Percentiles rank a stretch among this genome's conserved stretches.
Evolutionary conservation across 2,888 invertebrate species (phyloP).

Genomic region (Yponomeuta sedellus): DNA sequence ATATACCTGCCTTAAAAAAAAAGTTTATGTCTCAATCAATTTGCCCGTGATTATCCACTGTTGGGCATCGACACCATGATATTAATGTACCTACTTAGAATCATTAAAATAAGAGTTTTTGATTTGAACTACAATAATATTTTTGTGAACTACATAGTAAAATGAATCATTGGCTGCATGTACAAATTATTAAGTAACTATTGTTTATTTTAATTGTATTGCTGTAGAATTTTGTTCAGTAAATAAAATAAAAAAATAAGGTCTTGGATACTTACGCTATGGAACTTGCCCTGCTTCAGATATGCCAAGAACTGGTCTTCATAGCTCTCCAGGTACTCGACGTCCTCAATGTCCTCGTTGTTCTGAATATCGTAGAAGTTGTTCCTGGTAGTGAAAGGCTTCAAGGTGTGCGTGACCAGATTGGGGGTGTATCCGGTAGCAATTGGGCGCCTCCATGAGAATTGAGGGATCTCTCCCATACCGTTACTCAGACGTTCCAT

Average conservation of each 20-base stretch:
- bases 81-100: too few relatives aligned
- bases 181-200: too few relatives aligned
- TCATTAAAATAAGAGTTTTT: too few relatives aligned
- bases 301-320: slow-evolving; percentile 49
- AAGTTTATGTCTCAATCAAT: too few relatives aligned
- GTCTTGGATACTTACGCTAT: slow-evolving; percentile 49
- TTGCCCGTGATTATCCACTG: too few relatives aligned
- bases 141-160: too few relatives aligned
- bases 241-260: slow-evolving; percentile 25
- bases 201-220: too few relatives aligned
- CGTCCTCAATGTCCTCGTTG: slow-evolving; percentile 45
- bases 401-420: slow-evolving; percentile 65
- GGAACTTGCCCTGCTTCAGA: slow-evolving; percentile 64
- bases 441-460: slow-evolving; percentile 56
- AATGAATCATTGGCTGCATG: too few relatives aligned
- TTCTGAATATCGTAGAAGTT: slow-evolving; percentile 65
- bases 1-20: too few relatives aligned
- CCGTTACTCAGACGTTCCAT: slow-evolving; percentile 81
- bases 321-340: slow-evolving; percentile 66
- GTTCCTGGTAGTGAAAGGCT: slow-evolving; percentile 68
- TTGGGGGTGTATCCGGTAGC: slow-evolving; percentile 67
- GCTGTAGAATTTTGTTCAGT: too few relatives aligned
- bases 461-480: slow-evolving; percentile 75
- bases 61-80: too few relatives aligned
- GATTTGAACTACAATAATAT: too few relatives aligned